These are phyloP conservation scores for Chelmon rostratus DNA, from an alignment of 2,797 vertebrate genomes.

Conservation along the genomic window DNA sequence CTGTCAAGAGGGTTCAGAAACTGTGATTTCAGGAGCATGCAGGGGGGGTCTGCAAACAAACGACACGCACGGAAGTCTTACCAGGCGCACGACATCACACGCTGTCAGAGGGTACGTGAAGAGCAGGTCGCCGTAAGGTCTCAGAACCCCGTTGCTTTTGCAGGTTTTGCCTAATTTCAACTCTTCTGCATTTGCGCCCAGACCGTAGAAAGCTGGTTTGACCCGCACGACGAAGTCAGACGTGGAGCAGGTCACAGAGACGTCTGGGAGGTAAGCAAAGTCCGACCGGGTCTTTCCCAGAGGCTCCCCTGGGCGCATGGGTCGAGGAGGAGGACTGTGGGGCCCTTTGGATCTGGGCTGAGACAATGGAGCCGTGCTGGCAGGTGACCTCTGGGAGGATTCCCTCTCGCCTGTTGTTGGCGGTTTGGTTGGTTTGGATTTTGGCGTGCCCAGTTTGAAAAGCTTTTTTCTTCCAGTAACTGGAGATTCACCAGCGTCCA, in stretches of 20 bases:
- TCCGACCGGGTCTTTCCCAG: neutral
- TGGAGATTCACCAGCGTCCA: slow-evolving; percentile 18
- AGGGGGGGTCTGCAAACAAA: neutral
- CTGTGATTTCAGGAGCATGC: neutral
- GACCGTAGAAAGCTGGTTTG: slow-evolving; percentile 78
- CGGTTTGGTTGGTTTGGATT: neutral
- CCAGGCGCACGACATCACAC: slow-evolving; percentile 76
- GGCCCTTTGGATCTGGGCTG: neutral
- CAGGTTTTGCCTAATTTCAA: slow-evolving; percentile 78
- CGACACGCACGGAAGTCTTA: slow-evolving; percentile 16
- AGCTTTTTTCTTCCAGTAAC: neutral
- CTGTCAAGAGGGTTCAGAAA: slow-evolving; percentile 54
- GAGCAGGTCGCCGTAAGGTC: slow-evolving; percentile 74
- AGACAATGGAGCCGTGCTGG: neutral
- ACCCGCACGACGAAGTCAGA: slow-evolving; percentile 76
- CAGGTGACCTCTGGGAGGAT: neutral
- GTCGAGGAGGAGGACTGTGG: neutral
- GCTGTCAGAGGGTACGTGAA: slow-evolving; percentile 78
- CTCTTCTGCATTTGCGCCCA: slow-evolving; percentile 67
- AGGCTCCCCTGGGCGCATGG: neutral
- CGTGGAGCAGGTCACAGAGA: slow-evolving; percentile 77
- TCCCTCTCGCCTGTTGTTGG: neutral
- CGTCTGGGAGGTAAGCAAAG: slow-evolving; percentile 60
- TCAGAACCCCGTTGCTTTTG: slow-evolving; percentile 76
- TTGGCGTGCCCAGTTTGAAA: slow-evolving; percentile 5